A percentile compares a stretch with the other conserved stretches of the same genome.
These are phyloP conservation scores for Planococcus citri DNA, from an alignment of 1,140 invertebrate genomes.

Conservation along the genomic window DNA sequence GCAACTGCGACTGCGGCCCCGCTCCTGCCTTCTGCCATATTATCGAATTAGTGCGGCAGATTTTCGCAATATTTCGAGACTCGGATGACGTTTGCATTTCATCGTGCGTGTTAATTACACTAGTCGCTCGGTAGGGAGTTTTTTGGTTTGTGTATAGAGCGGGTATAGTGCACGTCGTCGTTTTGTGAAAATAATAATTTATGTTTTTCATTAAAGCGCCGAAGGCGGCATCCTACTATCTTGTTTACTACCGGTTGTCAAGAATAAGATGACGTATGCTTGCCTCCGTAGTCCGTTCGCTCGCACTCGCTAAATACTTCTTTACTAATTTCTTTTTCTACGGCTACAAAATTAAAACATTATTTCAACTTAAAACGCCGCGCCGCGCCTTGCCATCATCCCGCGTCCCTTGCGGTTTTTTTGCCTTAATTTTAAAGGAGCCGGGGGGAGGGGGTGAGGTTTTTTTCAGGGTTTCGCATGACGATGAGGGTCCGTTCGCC, in stretches of 20 bases:
- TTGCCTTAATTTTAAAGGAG: too few relatives aligned
- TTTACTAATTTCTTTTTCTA: slow-evolving; percentile 16
- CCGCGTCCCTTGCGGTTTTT: too few relatives aligned
- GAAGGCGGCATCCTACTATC: slow-evolving; percentile 12
- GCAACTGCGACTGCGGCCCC: too few relatives aligned
- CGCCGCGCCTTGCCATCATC: background rate
- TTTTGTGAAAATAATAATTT: slow-evolving; percentile 20
- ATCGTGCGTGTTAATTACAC: slow-evolving; percentile 6
- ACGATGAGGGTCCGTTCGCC: too few relatives aligned
- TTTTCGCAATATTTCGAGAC: background rate
- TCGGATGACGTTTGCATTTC: background rate
- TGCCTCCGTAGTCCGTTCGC: background rate
- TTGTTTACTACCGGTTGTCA: slow-evolving; percentile 11
- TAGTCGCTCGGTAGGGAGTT: slow-evolving; percentile 1
- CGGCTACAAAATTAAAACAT: slow-evolving; percentile 16
- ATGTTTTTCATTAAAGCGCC: slow-evolving; percentile 15
- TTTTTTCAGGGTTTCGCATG: too few relatives aligned
- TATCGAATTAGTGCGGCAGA: too few relatives aligned
- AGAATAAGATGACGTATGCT: slow-evolving; percentile 19
- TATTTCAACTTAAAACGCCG: slow-evolving; percentile 12
- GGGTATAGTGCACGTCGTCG: too few relatives aligned
- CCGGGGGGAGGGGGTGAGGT: too few relatives aligned
- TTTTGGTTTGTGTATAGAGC: background rate
- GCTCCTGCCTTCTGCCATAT: too few relatives aligned
- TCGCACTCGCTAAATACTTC: slow-evolving; percentile 15